phyloP scores from a whole-genome alignment of 2,113 vertebrate genomes.

The Malurus cyaneus region DNA sequence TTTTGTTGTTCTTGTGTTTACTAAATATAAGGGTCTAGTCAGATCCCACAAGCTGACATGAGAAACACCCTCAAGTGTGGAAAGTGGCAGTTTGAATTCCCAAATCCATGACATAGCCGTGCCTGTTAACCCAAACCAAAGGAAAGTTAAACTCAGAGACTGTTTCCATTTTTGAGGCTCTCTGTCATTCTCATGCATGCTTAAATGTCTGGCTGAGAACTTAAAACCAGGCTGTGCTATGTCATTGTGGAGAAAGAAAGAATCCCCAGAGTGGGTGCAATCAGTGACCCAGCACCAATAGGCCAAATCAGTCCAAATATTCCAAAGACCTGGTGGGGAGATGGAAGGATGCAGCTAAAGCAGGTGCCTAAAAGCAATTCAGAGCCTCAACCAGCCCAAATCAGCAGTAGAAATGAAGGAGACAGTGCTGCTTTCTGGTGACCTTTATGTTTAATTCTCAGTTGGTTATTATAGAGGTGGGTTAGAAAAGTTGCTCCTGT shows the following conservation, averaged over 20 bases:
- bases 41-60: background rate
- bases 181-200: background rate
- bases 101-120: background rate
- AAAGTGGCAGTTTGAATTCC: background rate
- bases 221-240: background rate
- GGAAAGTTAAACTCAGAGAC: background rate
- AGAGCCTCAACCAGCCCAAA: background rate
- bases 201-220: background rate
- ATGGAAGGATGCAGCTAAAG: background rate
- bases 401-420: background rate
- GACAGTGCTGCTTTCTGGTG: background rate
- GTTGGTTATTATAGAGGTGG: background rate
- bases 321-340: background rate
- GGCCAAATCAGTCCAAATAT: background rate
- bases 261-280: background rate
- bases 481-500: background rate
- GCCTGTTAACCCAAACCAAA: background rate
- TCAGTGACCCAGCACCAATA: background rate
- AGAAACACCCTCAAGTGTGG: background rate
- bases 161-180: background rate
- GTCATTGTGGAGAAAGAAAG: background rate
- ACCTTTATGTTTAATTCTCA: background rate
- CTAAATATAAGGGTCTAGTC: background rate
- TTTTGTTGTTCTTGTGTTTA: constrained; percentile 17
- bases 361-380: background rate